Evolutionary conservation across 2,113 vertebrate genomes (phyloP).

Genomic region (Coracopsis vasa): DNA sequence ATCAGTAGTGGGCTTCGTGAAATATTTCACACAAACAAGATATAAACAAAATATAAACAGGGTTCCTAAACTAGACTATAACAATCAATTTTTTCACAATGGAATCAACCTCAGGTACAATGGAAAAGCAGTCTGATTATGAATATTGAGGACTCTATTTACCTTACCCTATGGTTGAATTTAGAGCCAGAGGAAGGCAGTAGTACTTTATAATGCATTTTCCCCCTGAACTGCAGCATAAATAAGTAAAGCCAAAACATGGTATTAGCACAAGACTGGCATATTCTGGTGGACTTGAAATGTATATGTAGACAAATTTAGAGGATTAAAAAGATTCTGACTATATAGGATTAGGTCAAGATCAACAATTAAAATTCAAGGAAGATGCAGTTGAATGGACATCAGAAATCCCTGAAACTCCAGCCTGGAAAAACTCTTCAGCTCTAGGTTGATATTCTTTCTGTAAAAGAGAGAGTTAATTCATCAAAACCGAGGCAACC

Average conservation of each 20-base stretch:
- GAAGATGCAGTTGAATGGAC: neutral
- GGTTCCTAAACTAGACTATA: neutral
- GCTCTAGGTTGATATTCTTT: neutral
- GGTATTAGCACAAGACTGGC: neutral
- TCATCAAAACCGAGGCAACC: neutral
- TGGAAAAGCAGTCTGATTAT: neutral
- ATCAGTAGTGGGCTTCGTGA: neutral
- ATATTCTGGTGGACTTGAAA: neutral
- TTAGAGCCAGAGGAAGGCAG: neutral
- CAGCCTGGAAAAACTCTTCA: neutral
- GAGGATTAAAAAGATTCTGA: neutral
- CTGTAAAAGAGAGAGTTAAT: neutral
- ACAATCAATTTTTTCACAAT: neutral
- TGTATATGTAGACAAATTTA: neutral
- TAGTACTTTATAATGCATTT: neutral
- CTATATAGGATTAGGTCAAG: neutral
- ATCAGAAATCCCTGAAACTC: neutral
- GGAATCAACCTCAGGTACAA: neutral
- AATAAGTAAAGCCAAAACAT: neutral
- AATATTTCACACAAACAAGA: constrained; percentile 12
- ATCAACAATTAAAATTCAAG: neutral
- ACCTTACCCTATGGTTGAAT: neutral
- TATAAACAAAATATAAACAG: neutral
- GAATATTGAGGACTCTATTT: neutral
- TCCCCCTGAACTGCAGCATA: neutral